These are phyloP conservation scores for Apocheima hispidaria DNA, from an alignment of 2,888 invertebrate genomes.

Conservation along the genomic window DNA sequence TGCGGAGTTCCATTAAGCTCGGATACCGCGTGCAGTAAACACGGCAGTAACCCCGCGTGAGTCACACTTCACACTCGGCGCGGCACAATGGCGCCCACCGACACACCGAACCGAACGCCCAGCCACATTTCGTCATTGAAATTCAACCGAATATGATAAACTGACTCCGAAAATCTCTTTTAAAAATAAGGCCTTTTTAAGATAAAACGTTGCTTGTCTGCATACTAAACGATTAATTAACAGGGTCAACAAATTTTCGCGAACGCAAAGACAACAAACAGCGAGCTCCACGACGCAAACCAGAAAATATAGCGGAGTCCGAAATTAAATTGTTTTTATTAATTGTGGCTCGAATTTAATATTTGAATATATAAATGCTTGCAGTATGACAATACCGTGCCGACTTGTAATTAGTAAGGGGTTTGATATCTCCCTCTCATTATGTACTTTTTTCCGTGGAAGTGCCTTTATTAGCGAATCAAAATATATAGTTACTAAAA, in stretches of 20 bases:
- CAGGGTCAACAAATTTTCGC: slow-evolving; percentile 75
- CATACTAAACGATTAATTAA: slow-evolving; percentile 82
- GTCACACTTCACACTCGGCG: slow-evolving; percentile 32
- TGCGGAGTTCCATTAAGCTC: slow-evolving; percentile 63
- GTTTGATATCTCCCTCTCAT: background rate
- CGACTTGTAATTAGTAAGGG: slow-evolving; percentile 22
- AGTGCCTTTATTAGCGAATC: no score
- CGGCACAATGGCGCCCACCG: slow-evolving; percentile 38
- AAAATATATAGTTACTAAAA: no score
- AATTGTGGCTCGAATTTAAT: slow-evolving; percentile 58
- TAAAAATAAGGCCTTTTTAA: slow-evolving; percentile 58
- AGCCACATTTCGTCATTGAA: slow-evolving; percentile 45
- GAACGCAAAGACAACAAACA: slow-evolving; percentile 64
- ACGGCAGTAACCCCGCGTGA: slow-evolving; percentile 33
- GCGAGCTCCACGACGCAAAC: slow-evolving; percentile 60
- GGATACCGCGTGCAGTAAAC: slow-evolving; percentile 37
- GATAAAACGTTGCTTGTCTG: slow-evolving; percentile 62
- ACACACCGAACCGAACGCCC: slow-evolving; percentile 29
- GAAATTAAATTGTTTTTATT: slow-evolving; percentile 63
- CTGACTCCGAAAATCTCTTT: slow-evolving; percentile 48
- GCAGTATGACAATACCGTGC: slow-evolving; percentile 13
- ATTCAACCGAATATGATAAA: slow-evolving; percentile 51
- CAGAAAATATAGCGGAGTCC: slow-evolving; percentile 63
- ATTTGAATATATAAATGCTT: slow-evolving; percentile 49
- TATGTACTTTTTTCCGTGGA: no score